Base-by-base conservation (phyloP, 2,113 vertebrate genomes). In the Chaetodon auriga region DNA sequence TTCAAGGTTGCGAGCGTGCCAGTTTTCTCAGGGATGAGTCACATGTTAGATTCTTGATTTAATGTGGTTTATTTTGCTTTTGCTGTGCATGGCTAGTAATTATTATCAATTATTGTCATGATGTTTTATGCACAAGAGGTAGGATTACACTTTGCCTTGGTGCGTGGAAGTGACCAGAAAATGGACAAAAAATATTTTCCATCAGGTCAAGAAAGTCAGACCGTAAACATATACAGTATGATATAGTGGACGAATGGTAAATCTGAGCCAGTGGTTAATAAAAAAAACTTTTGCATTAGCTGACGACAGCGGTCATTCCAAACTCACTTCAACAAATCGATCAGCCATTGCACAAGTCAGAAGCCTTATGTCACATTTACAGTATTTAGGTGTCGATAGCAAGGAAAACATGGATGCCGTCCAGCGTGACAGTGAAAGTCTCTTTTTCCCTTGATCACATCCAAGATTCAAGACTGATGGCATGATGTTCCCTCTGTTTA, bases 11-110 rank as follows among this genome's bases (percentile, higher is more conserved):
- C 65, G 60, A 92, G 84, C 19, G 81, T 94, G 93, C 92, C 92
- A 94, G 91, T 89, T 93, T 93, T 93, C 91, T 88, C 90, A 82
- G 81, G 71, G 71, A 94, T 93, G 89, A 92, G 84, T 93, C 93
- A 94, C 85, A 87, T 86, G 89, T 91, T 80, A 73, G 85, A 90
- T 91, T 92, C 55, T 80, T 87, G 80, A 90, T 89, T 92, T 90
- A 87, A 91, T 88, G 83, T 80, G 45, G 63, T 88, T 79, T 79
- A 65, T 89, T 92, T 89, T 68, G 68, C 79, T 71, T 84, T 81
- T 15, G 45, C 89, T 77, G 70, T 81, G 69, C 72, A 82, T 60
- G 58, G 73, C 71, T 51, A 69, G 58, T 85, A 86, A 90, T 91
- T 90, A 85, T 90, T 87, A 83, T 64, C 69, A 72, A 77, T 89